Evolutionary conservation across 2,888 invertebrate genomes (phyloP).

Genomic region (Malacosoma neustria): DNA sequence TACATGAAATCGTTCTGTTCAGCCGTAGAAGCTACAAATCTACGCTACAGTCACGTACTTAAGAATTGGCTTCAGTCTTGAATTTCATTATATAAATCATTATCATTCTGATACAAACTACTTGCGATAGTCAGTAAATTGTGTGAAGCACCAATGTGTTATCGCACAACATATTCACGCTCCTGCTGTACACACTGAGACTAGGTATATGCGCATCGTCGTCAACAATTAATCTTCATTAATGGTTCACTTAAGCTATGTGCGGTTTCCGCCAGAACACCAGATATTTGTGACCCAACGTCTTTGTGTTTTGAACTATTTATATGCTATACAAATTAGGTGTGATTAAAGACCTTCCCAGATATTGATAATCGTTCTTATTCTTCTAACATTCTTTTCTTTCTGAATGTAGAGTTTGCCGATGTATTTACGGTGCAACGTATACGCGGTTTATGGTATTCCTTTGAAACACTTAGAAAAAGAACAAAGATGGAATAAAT

Average conservation of each 20-base stretch:
- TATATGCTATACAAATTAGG: slow-evolving; percentile 19
- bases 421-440: no score
- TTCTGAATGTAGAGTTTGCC: no score
- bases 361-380: no score
- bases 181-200: slow-evolving; percentile 11
- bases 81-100: neutral
- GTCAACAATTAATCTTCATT: slow-evolving; percentile 68
- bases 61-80: no score
- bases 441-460: no score
- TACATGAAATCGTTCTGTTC: no score
- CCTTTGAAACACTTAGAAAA: no score
- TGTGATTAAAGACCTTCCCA: slow-evolving; percentile 16
- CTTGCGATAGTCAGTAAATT: neutral
- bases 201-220: slow-evolving; percentile 35
- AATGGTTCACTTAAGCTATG: slow-evolving; percentile 53
- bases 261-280: slow-evolving; percentile 45
- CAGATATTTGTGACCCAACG: slow-evolving; percentile 26
- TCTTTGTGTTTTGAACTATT: slow-evolving; percentile 34
- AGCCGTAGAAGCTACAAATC: no score
- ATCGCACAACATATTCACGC: slow-evolving; percentile 1
- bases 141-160: neutral
- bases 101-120: neutral
- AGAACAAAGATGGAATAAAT: no score
- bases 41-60: no score
- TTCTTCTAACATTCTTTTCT: no score